A percentile compares a stretch with the other conserved stretches of the same genome.
These are phyloP conservation scores for Cebus imitator DNA, from an alignment of 2,113 vertebrate species.

Conservation along the genomic window DNA sequence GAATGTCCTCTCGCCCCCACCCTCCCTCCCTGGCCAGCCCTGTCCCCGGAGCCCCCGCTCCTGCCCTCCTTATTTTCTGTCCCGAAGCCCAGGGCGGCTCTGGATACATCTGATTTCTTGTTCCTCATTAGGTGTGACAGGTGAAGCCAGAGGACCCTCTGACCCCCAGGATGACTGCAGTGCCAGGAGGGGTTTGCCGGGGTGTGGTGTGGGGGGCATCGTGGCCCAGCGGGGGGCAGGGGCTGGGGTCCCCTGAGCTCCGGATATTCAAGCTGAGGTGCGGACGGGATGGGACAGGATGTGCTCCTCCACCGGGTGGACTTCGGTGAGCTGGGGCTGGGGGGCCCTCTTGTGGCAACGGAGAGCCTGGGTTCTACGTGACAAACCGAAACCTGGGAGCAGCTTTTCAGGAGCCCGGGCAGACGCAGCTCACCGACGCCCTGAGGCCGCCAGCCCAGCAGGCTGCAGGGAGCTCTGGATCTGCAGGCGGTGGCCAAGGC, in stretches of 20 bases:
- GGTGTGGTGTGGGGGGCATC: rapidly evolving
- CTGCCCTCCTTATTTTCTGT: not conserved
- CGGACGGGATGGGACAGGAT: not conserved
- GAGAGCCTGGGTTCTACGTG: not conserved
- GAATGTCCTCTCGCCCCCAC: not conserved
- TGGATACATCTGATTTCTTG: rapidly evolving
- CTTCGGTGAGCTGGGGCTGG: rapidly evolving
- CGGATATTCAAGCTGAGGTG: not conserved
- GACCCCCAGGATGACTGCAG: not conserved
- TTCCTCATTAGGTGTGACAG: not conserved
- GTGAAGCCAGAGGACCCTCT: rapidly evolving
- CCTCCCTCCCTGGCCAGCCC: no score
- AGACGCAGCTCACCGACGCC: rapidly evolving
- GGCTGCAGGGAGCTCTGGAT: rapidly evolving
- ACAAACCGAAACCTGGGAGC: rapidly evolving
- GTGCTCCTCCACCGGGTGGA: rapidly evolving
- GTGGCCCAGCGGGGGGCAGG: rapidly evolving
- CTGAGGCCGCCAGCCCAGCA: not conserved
- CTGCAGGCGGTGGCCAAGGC: not conserved
- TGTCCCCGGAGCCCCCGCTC: rapidly evolving
- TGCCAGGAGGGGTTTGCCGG: rapidly evolving
- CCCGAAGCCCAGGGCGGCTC: not conserved
- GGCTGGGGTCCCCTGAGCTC: not conserved
- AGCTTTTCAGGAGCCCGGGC: not conserved
- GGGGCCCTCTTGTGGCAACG: constrained; percentile 30